phyloP scores from a whole-genome alignment of 2,888 invertebrate species.

The Parelbella ahira region DNA sequence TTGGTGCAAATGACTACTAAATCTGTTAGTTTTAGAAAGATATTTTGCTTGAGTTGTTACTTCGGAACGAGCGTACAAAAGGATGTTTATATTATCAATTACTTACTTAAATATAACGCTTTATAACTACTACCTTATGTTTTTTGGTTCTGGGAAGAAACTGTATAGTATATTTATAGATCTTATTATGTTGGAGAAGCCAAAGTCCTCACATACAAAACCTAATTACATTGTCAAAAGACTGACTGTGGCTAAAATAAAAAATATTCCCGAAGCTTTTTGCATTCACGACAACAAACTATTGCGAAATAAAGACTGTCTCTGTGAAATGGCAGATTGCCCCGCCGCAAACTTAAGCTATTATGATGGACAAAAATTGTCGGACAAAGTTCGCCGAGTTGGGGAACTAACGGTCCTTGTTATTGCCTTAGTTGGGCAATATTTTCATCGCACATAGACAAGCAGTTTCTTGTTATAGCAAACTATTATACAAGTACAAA shows the following conservation, averaged over 20 bases:
- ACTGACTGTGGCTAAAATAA: slow-evolving; percentile 2
- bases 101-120: too few species aligned
- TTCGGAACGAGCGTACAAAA: too few species aligned
- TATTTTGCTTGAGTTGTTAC: too few species aligned
- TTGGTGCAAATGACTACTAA: too few species aligned
- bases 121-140: too few species aligned
- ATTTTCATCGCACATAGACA: slow-evolving; percentile 65
- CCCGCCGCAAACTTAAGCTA: slow-evolving; percentile 63
- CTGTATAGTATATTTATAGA: too few species aligned
- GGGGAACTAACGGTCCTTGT: slow-evolving; percentile 64
- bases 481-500: slow-evolving; percentile 56
- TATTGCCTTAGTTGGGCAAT: slow-evolving; percentile 76
- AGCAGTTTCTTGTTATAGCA: slow-evolving; percentile 55
- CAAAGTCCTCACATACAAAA: too few species aligned
- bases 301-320: slow-evolving; percentile 41
- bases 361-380: slow-evolving; percentile 77
- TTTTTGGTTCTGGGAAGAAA: too few species aligned
- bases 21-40: too few species aligned
- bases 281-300: slow-evolving; percentile 34
- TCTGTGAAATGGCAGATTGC: slow-evolving; percentile 47
- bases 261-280: slow-evolving; percentile 8
- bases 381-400: slow-evolving; percentile 57
- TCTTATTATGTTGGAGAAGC: too few species aligned
- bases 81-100: too few species aligned
- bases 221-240: slow-evolving; percentile 10